Base-by-base conservation (phyloP, 2,797 vertebrate species). In the Siniperca scherzeri region DNA sequence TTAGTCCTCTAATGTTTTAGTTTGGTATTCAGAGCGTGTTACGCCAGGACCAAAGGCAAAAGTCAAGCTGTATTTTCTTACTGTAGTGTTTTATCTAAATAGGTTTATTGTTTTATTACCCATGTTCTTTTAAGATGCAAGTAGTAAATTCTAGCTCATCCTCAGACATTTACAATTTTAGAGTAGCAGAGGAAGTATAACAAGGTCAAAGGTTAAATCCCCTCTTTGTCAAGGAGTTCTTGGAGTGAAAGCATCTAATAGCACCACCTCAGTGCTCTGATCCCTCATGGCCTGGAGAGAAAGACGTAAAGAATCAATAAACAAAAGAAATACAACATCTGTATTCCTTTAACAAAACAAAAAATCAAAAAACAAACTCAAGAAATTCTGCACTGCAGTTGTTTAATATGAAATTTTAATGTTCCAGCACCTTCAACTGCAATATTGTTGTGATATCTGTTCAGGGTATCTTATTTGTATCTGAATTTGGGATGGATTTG, bases 141-240 rank as follows among this genome's bases (percentile, higher is more conserved):
- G 62, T 12, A 21, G 36, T 59, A 38, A 79, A 77, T 12, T 68
- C 13, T 13, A 42, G 53, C 71, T 88, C 70, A 57, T 70, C 46
- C 46, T 61, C 17, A 0, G 40, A 81, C 64, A 17, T 67, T 72
- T 48, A 19, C 0, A 3, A 7, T 50, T 75, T 67, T 38, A 67
- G 17, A 64, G 14, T n/a, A 44, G 61, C 48, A 53, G 59, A 60
- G 44, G 56, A 59, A 74, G 52, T 44, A 17, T 52, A 75, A 77
- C 5, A 21, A 82, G 70, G 59, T 88, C 76, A 86, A 72, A 83
- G 72, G 80, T 80, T 85, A 80, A 50, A 86, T 87, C 70, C 69
- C 1, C 1, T 72, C 74, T 80, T 64, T 48, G 48, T 77, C 36
- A 64, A 69, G 65, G 74, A 1, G 61, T 69, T 38, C 36, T n/a